Conservation (phyloP, 2,113 vertebrate genomes). For the Excalfactoria chinensis region DNA sequence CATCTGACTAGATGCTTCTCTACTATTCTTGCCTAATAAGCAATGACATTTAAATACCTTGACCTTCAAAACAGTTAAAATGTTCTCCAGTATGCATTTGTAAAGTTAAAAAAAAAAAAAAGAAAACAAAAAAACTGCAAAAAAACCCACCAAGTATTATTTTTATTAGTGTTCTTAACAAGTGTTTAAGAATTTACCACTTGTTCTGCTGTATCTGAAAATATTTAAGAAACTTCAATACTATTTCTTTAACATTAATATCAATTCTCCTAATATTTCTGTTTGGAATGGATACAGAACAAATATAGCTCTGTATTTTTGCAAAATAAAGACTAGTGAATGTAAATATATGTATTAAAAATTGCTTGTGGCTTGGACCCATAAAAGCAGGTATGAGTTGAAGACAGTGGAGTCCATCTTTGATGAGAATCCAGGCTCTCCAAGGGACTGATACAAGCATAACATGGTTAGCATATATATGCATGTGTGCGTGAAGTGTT, state of each 20-base stretch:
- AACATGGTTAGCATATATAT: fast-evolving
- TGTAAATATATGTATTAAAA: not conserved
- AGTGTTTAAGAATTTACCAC: not conserved
- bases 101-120: not conserved
- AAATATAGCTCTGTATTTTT: not conserved
- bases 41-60: not conserved
- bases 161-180: not conserved
- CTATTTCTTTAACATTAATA: not conserved
- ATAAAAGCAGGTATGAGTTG: too few relatives aligned
- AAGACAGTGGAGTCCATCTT: too few relatives aligned
- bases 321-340: not conserved
- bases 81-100: not conserved
- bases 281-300: not conserved
- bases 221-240: not conserved
- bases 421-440: not conserved
- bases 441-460: not conserved
- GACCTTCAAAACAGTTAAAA: not conserved
- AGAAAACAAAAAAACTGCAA: too few relatives aligned
- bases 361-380: not conserved
- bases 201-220: not conserved
- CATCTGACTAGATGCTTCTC: not conserved
- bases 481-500: fast-evolving
- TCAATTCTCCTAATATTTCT: not conserved
- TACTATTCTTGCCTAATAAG: not conserved
- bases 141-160: not conserved